Conservation (phyloP, 1,140 invertebrate genomes). For the Apis mellifera region Amel_HAv3.1 CM009934.2:11077501-11078000, state of each 20-base stretch:
- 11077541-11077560: slow-evolving; percentile 54
- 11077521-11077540: slow-evolving; percentile 67
- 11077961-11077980: background rate
- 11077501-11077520: slow-evolving; percentile 20
- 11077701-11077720: slow-evolving; percentile 79
- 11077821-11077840: slow-evolving; percentile 86
- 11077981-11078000: too few species aligned
- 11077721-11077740: slow-evolving; percentile 77
- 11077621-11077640: background rate
- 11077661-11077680: slow-evolving; percentile 81
- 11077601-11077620: background rate
- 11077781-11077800: slow-evolving; percentile 87
- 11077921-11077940: too few species aligned
- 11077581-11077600: slow-evolving; percentile 8
- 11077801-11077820: slow-evolving; percentile 86
- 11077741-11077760: slow-evolving; percentile 76
- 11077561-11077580: slow-evolving; percentile 41
- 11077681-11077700: slow-evolving; percentile 79
- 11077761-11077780: slow-evolving; percentile 82
- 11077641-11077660: slow-evolving; percentile 68
- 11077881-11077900: background rate
- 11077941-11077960: background rate
- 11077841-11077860: slow-evolving; percentile 81
- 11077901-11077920: background rate
- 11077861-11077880: background rate